Evolutionary conservation across 2,888 invertebrate species (phyloP), one percentile per base, ranked within the genome.

Genomic region (Cheilosia variabilis): DNA sequence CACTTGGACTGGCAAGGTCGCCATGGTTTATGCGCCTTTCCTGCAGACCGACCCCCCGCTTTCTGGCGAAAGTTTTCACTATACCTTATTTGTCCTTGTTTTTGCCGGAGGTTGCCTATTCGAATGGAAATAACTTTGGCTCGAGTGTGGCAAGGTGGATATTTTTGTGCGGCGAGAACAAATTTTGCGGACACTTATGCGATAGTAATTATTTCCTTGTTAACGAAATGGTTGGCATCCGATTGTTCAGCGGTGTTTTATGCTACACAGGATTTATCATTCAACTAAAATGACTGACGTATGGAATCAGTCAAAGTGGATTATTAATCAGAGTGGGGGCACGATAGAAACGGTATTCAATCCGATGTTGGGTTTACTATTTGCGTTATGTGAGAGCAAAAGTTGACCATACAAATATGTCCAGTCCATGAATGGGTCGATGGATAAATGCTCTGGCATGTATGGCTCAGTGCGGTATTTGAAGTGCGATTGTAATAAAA

Each of bases 81-180:
- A 45, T 4, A 15, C n/a, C 15, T 15, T 50, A 31, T 52, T 55
- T 76, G 75, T 57, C 75, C 58, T 58, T 76, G 50, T 52, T 43
- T 17, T 66, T 47, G 52, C 53, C 22, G n/a, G 65, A 65, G 22
- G 45, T 66, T 58, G 2, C 22, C 2, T 22, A 58, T 57, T 55
- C 13, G 55, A 55, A 37, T 55, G 24, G n/a, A 63, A 55, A 55
- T 37, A 55, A n/a, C 34, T 50, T 19, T 4, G 45, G 45, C n/a
- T 17, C 3, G 7, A 19, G 10, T 22, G 22, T 22, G 19, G 43
- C 6, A 6, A n/a, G 43, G 43, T 43, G 1, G 17, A 27, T 6
- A 50, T 19, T 19, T 19, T 19, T 19, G 50, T 19, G 7, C 17
- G 17, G 17, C 7, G n/a, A n/a, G 45, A 3, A 17, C 45, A 45